A percentile compares a stretch with the other conserved stretches of the same genome.
Conservation (phyloP, 2,888 invertebrate genomes). For the Diarsia dahlii region DNA sequence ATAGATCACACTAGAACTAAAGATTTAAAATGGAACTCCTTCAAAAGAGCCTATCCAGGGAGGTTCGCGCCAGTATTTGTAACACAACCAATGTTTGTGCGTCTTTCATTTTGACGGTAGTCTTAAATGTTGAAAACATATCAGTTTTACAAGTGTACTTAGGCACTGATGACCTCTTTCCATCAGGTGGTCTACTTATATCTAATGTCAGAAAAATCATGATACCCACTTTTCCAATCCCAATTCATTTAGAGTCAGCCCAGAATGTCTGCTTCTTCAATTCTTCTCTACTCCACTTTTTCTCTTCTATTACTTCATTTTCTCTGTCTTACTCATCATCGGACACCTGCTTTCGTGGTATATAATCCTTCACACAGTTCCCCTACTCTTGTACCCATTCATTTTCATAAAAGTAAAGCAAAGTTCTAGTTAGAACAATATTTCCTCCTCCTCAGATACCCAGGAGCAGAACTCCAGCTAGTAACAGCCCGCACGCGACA, state of each 20-base stretch:
- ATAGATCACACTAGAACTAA: neutral
- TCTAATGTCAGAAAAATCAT: neutral
- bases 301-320: no score
- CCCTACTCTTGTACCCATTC: no score
- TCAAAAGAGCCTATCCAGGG: no score
- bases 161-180: neutral
- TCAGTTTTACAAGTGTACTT: neutral
- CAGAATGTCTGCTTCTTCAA: no score
- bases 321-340: no score
- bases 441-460: slow-evolving; percentile 78
- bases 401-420: no score
- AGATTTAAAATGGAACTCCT: no score
- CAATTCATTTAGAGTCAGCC: no score
- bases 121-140: neutral
- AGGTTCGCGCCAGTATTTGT: neutral
- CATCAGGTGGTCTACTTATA: neutral
- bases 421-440: neutral
- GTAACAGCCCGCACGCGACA: slow-evolving; percentile 94
- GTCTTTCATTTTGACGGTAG: neutral
- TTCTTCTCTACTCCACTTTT: no score
- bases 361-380: no score
- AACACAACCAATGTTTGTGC: neutral
- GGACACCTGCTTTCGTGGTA: no score
- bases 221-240: no score
- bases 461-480: slow-evolving; percentile 91